phyloP scores from a whole-genome alignment of 1,140 invertebrate genomes.

The Daktulosphaira vitifoliae region DNA sequence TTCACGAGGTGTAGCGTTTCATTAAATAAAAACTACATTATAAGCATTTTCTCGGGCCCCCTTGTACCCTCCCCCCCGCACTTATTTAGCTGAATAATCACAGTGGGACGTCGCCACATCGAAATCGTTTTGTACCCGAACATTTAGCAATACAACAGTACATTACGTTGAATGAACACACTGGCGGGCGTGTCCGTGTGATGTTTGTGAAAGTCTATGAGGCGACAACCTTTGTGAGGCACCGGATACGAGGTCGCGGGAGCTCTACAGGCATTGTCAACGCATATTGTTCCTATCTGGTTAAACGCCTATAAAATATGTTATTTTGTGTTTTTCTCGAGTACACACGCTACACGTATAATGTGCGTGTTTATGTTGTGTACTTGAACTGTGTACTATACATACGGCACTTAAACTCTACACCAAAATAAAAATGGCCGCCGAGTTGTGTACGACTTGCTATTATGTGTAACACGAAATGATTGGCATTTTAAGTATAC shows the following conservation, averaged over 20 bases:
- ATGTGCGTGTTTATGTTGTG: too few relatives aligned
- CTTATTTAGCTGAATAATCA: neutral
- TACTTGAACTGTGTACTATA: too few relatives aligned
- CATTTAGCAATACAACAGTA: neutral
- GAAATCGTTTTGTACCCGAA: constrained; percentile 1
- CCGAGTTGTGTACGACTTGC: too few relatives aligned
- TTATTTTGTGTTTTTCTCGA: neutral
- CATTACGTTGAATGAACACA: constrained; percentile 7
- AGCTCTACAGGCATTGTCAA: constrained; percentile 11
- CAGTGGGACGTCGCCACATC: constrained; percentile 23
- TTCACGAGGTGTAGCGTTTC: too few relatives aligned
- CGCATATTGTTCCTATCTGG: constrained; percentile 23
- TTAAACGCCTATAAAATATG: constrained; percentile 19
- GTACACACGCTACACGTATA: neutral
- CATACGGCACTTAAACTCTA: too few relatives aligned
- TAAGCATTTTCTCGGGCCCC: neutral
- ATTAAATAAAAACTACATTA: too few relatives aligned
- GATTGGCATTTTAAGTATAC: too few relatives aligned
- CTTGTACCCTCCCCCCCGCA: neutral
- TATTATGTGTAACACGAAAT: too few relatives aligned
- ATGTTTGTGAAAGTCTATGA: constrained; percentile 24
- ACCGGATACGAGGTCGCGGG: constrained; percentile 29
- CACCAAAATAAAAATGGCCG: too few relatives aligned
- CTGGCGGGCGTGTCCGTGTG: constrained; percentile 25
- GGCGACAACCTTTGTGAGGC: constrained; percentile 10